Evolutionary conservation across 2,797 vertebrate species (phyloP), one percentile per base, ranked within the genome.

Genomic region (Scomberomorus guttatus): DNA sequence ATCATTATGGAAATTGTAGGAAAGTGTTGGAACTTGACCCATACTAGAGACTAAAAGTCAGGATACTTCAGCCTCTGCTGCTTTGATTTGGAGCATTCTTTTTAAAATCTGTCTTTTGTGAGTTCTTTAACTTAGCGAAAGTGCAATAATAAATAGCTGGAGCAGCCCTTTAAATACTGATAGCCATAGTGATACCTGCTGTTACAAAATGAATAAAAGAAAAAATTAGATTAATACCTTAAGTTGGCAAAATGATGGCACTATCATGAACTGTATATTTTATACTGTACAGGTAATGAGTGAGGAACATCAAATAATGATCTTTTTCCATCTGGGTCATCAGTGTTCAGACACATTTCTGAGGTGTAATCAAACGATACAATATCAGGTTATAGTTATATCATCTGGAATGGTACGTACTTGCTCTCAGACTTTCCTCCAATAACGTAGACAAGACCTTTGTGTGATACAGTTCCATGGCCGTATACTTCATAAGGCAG

Each of bases 391-490:
- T 17, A 15, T 17, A 39, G 44, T 20, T 25, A 25, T 6, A 44
- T 0, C 25, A 42, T 52, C 20, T 11, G 6, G 11, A 48, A 14
- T 29, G 7, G 10, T 4, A 81, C 96, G 82, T 94, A 99, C 98
- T 97, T 99, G 94, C 96, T 95, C 0, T 95, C 94, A 77, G 97
- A 95, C 93, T 99, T 99, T 86, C 98, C 98, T 5, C 98, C 98
- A 0, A 99, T 95, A 63, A 97, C 95, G 0, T 99, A 99, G 61
- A 99, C 75, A 0, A 97, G 95, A 3, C 97, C 96, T 5, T 97
- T 95, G 72, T 98, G 94, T 0, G 98, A 98, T 0, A 98, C 95
- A 4, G 97, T 96, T 0, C 94, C 93, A 0, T 99, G 98, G 39
- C 97, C 98, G 0, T 99, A 99, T 42, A 98, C 97, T 0, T 93